phyloP scores from a whole-genome alignment of 1,140 invertebrate genomes.

The Diachasmimorpha longicaudata region DNA sequence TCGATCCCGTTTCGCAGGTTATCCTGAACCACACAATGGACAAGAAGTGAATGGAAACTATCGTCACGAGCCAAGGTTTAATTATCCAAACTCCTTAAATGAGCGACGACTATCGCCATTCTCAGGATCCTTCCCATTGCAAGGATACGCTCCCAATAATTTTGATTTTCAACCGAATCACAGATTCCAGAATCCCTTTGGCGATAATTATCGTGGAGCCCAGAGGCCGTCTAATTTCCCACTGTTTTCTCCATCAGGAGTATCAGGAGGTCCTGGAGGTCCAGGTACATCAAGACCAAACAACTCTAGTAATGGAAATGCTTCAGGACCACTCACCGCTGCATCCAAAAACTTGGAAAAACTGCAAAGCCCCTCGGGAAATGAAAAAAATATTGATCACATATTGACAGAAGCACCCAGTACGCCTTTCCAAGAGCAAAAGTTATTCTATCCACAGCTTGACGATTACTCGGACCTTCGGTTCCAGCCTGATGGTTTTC shows the following conservation, averaged over 20 bases:
- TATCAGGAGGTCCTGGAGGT: not conserved
- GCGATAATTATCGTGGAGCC: not conserved
- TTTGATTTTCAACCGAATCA: not conserved
- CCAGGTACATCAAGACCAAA: not conserved
- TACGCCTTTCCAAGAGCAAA: conserved; percentile 1
- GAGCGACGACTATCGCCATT: not conserved
- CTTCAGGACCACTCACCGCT: not conserved
- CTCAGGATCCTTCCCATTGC: not conserved
- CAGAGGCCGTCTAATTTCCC: not conserved
- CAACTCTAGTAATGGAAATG: not conserved
- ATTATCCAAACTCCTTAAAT: not conserved
- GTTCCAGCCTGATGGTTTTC: conserved; percentile 22
- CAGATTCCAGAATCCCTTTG: conserved; percentile 17
- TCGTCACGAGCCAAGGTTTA: conserved; percentile 7
- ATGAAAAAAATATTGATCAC: not conserved
- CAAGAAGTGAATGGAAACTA: not conserved
- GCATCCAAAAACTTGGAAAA: conserved; percentile 10
- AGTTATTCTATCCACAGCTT: conserved; percentile 16
- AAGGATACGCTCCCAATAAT: not conserved
- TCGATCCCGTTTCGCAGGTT: not conserved
- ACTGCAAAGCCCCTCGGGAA: not conserved
- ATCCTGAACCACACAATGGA: not conserved
- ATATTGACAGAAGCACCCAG: not conserved
- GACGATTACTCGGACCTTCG: conserved; percentile 33
- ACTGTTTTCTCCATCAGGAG: not conserved